Conservation (phyloP, 2,797 vertebrate species). For the Sebastes alutus region DNA sequence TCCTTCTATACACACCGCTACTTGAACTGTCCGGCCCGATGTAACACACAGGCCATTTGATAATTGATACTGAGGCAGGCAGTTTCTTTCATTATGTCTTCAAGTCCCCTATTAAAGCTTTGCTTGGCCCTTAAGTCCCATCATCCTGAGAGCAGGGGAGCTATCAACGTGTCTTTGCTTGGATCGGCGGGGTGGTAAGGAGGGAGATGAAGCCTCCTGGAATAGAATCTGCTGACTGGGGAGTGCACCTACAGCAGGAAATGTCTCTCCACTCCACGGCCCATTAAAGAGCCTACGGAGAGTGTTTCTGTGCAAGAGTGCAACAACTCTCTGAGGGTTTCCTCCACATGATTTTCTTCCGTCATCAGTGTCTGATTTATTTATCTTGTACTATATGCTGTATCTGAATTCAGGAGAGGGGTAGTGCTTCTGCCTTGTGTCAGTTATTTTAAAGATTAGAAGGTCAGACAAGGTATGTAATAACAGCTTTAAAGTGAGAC, state of each 20-base stretch:
- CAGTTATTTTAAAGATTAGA: background rate
- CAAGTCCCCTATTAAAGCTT: slow-evolving; percentile 63
- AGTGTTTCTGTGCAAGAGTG: slow-evolving; percentile 53
- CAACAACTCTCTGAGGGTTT: slow-evolving; percentile 41
- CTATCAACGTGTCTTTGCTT: slow-evolving; percentile 61
- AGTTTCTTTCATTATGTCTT: slow-evolving; percentile 63
- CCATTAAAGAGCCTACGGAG: slow-evolving; percentile 57
- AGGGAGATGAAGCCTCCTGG: slow-evolving; percentile 55
- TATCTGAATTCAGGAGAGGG: slow-evolving; percentile 26
- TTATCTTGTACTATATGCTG: slow-evolving; percentile 21
- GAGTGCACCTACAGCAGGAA: slow-evolving; percentile 55
- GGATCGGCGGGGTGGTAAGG: slow-evolving; percentile 15
- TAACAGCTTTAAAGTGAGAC: background rate
- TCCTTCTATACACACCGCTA: background rate
- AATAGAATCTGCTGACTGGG: slow-evolving; percentile 76
- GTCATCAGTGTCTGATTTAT: slow-evolving; percentile 62
- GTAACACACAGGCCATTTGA: slow-evolving; percentile 53
- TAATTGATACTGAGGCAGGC: slow-evolving; percentile 69
- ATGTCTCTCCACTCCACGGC: slow-evolving; percentile 48
- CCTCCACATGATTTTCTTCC: slow-evolving; percentile 22
- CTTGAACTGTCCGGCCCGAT: slow-evolving; percentile 18
- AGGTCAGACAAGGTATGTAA: background rate
- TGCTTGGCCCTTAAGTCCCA: slow-evolving; percentile 39
- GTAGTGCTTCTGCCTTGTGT: background rate
- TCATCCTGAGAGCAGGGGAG: slow-evolving; percentile 41